Percentiles rank a stretch among this genome's conserved stretches.
These are phyloP conservation scores for Chlorodrepanis virens DNA, from an alignment of 2,113 vertebrate genomes.

Conservation along the genomic window DNA sequence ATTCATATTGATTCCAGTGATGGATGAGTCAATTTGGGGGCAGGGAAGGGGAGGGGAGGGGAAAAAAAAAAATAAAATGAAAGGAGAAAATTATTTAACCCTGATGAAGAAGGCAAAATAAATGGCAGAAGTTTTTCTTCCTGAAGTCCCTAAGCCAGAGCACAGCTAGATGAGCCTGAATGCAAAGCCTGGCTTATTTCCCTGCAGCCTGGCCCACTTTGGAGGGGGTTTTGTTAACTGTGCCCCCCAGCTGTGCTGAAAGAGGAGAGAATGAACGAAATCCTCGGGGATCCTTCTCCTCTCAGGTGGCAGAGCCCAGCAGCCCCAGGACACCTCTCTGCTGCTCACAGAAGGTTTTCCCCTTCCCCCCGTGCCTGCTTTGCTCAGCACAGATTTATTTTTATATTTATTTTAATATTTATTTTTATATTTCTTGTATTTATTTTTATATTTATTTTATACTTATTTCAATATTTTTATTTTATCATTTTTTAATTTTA, in stretches of 20 bases:
- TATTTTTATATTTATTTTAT: no score
- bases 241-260: background rate
- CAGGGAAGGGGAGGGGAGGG: background rate
- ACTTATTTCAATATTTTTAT: no score
- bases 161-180: background rate
- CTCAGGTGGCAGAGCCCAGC: background rate
- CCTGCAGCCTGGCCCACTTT: background rate
- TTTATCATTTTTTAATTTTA: background rate
- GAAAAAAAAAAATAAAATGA: background rate
- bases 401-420: no score
- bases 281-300: fast-evolving
- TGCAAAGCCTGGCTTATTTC: background rate
- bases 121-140: background rate
- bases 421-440: no score
- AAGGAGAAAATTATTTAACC: slow-evolving; percentile 19
- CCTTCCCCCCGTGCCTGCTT: background rate
- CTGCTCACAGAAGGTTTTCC: background rate
- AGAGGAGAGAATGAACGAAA: background rate
- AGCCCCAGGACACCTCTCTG: background rate
- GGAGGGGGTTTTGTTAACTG: background rate
- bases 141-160: background rate
- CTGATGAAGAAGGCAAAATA: background rate
- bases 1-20: slow-evolving; percentile 69
- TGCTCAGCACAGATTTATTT: no score
- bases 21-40: slow-evolving; percentile 58